These are phyloP conservation scores for Plagiodera versicolora DNA, from an alignment of 2,888 invertebrate genomes.

Conservation along the genomic window DNA sequence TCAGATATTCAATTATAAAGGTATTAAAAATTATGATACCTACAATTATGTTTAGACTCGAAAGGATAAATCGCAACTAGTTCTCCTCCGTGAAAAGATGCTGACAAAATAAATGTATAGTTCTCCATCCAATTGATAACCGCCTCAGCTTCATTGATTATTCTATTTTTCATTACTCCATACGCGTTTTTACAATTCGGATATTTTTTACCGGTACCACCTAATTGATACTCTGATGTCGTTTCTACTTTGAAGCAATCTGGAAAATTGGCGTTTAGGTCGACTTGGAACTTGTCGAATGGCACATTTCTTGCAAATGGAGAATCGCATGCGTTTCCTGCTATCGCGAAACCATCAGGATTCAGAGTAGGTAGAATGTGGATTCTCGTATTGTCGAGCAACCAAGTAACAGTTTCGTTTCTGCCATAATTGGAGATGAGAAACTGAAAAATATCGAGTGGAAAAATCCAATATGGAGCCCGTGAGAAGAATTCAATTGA, in stretches of 20 bases:
- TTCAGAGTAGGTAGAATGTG: conserved; percentile 77
- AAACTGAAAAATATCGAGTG: conserved; percentile 50
- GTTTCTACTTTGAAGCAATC: conserved; percentile 56
- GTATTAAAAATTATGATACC: too few species aligned
- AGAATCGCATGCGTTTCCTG: conserved; percentile 40
- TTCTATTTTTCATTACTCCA: background rate
- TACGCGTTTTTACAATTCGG: background rate
- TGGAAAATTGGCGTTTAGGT: conserved; percentile 67
- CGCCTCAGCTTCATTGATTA: conserved; percentile 61
- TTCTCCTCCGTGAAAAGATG: conserved; percentile 67
- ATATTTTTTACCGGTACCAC: background rate
- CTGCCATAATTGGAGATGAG: conserved; percentile 55
- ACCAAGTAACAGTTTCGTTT: conserved; percentile 58
- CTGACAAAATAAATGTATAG: conserved; percentile 64
- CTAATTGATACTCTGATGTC: background rate
- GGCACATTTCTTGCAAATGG: conserved; percentile 37
- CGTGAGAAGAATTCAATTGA: too few species aligned
- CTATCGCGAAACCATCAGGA: conserved; percentile 67
- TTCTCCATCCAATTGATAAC: conserved; percentile 62
- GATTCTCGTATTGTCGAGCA: conserved; percentile 68
- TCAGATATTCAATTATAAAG: too few species aligned
- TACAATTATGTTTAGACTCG: conserved; percentile 59
- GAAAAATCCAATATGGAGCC: too few species aligned
- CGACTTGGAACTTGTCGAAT: conserved; percentile 29
- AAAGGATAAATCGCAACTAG: conserved; percentile 72